Conservation (phyloP, 1,140 invertebrate species). For the Rhopalosiphum maidis region DNA sequence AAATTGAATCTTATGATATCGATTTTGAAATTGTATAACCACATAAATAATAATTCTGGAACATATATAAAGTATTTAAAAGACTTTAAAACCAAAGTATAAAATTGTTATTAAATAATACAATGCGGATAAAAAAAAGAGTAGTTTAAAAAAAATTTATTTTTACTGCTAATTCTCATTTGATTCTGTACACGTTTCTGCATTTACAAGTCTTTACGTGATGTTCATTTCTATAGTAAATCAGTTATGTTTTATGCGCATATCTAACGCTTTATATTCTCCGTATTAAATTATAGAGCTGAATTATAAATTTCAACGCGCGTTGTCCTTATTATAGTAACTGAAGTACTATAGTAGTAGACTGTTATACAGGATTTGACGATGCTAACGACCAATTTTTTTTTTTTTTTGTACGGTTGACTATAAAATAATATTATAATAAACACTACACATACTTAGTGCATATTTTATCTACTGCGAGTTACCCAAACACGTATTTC, state of each 20-base stretch:
- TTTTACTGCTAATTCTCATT: neutral
- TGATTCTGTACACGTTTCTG: constrained; percentile 23
- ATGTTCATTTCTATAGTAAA: neutral
- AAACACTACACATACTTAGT: neutral
- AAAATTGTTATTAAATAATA: neutral
- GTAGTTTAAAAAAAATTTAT: neutral
- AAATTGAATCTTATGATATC: neutral
- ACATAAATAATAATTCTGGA: neutral
- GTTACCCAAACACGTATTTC: neutral
- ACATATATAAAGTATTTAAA: neutral
- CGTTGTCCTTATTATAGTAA: neutral
- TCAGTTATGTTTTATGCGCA: constrained; percentile 5
- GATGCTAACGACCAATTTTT: neutral
- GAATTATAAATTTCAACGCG: neutral
- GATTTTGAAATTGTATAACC: neutral
- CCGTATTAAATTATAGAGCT: neutral
- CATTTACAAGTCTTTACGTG: constrained; percentile 39
- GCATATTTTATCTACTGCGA: neutral
- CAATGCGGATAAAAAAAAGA: neutral
- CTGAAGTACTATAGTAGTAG: neutral
- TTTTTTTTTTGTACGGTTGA: neutral
- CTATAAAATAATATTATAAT: neutral
- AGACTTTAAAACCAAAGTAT: neutral
- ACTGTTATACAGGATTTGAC: neutral
- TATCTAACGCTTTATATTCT: constrained; percentile 9